These are phyloP conservation scores for Drosophila guanche DNA, from an alignment of 1,140 invertebrate genomes.

Conservation along the genomic window DNA sequence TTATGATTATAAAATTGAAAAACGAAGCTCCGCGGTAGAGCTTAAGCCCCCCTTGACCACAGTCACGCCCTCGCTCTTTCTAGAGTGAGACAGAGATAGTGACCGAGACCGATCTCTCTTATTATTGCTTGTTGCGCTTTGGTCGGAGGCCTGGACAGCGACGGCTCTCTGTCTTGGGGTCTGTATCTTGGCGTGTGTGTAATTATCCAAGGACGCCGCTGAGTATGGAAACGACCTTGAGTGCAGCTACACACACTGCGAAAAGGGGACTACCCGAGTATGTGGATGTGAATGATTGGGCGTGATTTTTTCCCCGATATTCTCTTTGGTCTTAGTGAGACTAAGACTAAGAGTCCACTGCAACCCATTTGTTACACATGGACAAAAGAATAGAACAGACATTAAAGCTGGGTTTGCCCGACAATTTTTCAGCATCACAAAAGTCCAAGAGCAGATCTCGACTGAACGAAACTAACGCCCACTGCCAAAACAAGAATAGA, in stretches of 20 bases:
- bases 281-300: constrained; percentile 52
- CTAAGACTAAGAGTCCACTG: too few species aligned
- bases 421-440: constrained; percentile 78
- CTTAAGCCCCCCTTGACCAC: constrained; percentile 34
- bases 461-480: constrained; percentile 45
- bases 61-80: constrained; percentile 4
- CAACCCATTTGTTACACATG: constrained; percentile 74
- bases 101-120: constrained; percentile 14
- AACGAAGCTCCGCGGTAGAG: constrained; percentile 56
- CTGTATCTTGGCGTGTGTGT: constrained; percentile 70
- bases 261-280: background rate
- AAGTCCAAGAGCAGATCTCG: constrained; percentile 26
- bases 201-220: constrained; percentile 81
- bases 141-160: constrained; percentile 19
- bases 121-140: constrained; percentile 33
- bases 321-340: constrained; percentile 20
- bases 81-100: background rate
- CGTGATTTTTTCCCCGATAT: constrained; percentile 51
- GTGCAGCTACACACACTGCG: constrained; percentile 58
- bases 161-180: constrained; percentile 53
- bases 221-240: constrained; percentile 82
- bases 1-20: constrained; percentile 78
- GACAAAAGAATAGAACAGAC: constrained; percentile 56
- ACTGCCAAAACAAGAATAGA: constrained; percentile 30
- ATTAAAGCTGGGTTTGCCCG: constrained; percentile 63